Conservation (phyloP, 2,888 invertebrate genomes). For the Danaus chrysippus region DNA sequence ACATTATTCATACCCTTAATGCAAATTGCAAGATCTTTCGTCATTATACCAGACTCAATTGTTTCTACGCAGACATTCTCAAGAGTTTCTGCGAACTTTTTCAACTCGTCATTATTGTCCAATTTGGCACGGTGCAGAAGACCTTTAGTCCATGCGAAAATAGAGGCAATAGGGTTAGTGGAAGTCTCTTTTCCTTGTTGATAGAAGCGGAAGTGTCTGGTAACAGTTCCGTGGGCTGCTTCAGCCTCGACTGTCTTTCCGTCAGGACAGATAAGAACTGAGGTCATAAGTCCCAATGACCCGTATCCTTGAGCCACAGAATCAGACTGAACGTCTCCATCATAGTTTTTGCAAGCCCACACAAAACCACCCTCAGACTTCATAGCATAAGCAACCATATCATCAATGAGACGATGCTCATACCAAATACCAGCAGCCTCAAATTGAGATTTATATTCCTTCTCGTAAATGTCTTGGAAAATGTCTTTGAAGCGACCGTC, state of each 20-base stretch:
- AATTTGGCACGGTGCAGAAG: conserved; percentile 95
- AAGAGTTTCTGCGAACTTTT: conserved; percentile 89
- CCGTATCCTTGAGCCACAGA: conserved; percentile 98
- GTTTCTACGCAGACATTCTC: conserved; percentile 96
- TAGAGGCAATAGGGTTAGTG: conserved; percentile 99
- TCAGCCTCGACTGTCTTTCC: conserved; percentile 99
- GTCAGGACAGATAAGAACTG: conserved; percentile 97
- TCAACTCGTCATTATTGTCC: conserved; percentile 88
- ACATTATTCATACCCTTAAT: conserved; percentile 94
- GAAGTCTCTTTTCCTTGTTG: conserved; percentile 98
- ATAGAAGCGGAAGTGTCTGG: conserved; percentile 92
- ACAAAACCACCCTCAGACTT: conserved; percentile 99
- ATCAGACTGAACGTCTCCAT: conserved; percentile 99
- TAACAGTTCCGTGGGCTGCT: conserved; percentile 98
- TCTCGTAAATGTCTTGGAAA: conserved; percentile 96
- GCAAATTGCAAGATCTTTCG: conserved; percentile 99
- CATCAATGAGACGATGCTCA: conserved; percentile 98
- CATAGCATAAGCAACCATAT: conserved; percentile 99
- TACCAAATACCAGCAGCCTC: conserved; percentile 96
- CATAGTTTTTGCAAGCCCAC: conserved; percentile 99
- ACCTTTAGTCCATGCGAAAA: conserved; percentile 99
- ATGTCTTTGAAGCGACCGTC: conserved; percentile 98
- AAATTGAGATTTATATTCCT: conserved; percentile 89
- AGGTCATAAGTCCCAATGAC: conserved; percentile 98
- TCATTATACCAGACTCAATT: conserved; percentile 97